phyloP scores from a whole-genome alignment of 2,113 vertebrate genomes.

The Orthonyx spaldingii region DNA sequence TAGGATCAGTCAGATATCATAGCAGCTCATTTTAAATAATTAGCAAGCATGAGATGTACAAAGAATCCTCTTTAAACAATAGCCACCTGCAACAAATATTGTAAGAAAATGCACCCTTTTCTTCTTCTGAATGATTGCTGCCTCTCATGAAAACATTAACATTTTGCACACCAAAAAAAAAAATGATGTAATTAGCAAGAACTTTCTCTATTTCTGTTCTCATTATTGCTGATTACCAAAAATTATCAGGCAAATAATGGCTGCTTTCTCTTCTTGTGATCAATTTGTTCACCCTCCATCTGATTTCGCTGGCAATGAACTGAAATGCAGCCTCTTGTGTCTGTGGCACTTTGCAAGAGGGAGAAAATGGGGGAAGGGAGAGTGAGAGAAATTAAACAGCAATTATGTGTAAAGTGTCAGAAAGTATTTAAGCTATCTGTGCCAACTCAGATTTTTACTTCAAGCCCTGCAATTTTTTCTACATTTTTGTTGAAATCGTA shows the following conservation, averaged over 20 bases:
- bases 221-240: conserved; percentile 61
- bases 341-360: neutral
- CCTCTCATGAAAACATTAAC: conserved; percentile 36
- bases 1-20: neutral
- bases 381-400: neutral
- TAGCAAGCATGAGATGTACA: neutral
- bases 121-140: neutral
- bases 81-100: neutral
- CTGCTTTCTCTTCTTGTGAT: conserved; percentile 33
- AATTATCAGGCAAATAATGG: conserved; percentile 51
- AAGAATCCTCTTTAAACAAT: conserved; percentile 1
- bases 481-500: neutral
- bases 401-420: neutral
- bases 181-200: conserved; percentile 37
- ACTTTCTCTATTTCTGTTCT: conserved; percentile 53
- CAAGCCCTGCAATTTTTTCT: neutral
- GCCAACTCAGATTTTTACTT: neutral
- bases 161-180: neutral
- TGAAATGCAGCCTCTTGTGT: conserved; percentile 9
- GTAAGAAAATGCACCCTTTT: neutral
- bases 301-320: conserved; percentile 44
- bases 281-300: conserved; percentile 43
- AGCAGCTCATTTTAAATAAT: neutral
- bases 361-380: neutral
- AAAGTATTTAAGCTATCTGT: neutral